Evolutionary conservation across 35 echinoderm and acorn worm species (phyloP).

Genomic region (Anneissia japonica): DNA sequence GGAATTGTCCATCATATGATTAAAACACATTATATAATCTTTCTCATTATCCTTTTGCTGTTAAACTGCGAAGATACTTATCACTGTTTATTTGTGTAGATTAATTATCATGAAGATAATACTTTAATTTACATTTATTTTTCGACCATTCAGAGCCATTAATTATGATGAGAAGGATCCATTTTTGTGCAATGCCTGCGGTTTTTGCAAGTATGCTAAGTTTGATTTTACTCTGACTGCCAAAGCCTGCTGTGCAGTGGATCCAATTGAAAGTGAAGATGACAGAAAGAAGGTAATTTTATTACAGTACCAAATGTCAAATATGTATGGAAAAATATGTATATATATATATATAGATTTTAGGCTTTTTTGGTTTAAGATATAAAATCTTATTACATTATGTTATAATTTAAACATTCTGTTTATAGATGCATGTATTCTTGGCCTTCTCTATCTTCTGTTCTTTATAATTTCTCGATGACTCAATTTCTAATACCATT

Average conservation of each 20-base stretch:
- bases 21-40: background rate
- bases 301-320: no score
- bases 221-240: conserved; percentile 99
- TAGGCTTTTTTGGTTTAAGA: no score
- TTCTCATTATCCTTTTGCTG: background rate
- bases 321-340: no score
- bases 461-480: no score
- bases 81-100: no score
- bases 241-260: conserved; percentile 94
- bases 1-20: background rate
- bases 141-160: conserved; percentile 78
- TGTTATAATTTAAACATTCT: no score
- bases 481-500: no score
- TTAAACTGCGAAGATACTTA: background rate
- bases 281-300: conserved; percentile 90
- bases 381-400: no score
- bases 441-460: no score
- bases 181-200: conserved; percentile 94
- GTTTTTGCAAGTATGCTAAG: conserved; percentile 99
- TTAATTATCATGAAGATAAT: no score
- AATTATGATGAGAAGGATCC: conserved; percentile 99
- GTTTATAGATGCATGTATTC: no score
- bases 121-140: background rate
- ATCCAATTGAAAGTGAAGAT: conserved; percentile 96
- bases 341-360: no score